phyloP scores from a whole-genome alignment of 2,113 vertebrate genomes.

The Xiphorhynchus elegans region DNA sequence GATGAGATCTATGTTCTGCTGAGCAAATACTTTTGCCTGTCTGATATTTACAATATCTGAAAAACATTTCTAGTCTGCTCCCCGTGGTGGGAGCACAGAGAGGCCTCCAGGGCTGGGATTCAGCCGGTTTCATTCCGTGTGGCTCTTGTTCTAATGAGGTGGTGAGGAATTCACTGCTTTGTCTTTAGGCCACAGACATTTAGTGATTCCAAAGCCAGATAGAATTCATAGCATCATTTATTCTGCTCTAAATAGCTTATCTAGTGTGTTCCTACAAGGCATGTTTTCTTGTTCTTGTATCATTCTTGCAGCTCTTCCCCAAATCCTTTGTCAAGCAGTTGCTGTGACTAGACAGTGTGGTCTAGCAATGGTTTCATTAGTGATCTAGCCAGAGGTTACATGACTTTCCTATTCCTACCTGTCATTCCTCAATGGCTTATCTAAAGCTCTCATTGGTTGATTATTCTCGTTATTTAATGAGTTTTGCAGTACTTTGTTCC shows the following conservation, averaged over 20 bases:
- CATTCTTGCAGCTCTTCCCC: neutral
- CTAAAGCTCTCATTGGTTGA: neutral
- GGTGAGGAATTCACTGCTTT: slow-evolving; percentile 8
- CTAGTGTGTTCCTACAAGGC: slow-evolving; percentile 25
- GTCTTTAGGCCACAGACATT: slow-evolving; percentile 36
- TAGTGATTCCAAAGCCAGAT: slow-evolving; percentile 40
- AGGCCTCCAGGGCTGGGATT: slow-evolving; percentile 22
- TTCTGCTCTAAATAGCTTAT: slow-evolving; percentile 55
- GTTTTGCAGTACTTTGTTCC: neutral
- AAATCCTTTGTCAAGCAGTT: neutral
- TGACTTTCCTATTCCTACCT: slow-evolving; percentile 8
- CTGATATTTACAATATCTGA: slow-evolving; percentile 57
- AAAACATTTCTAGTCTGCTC: slow-evolving; percentile 28
- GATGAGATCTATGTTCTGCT: slow-evolving; percentile 17
- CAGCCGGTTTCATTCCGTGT: neutral
- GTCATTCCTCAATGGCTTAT: neutral
- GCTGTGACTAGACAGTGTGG: neutral
- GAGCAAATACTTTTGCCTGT: slow-evolving; percentile 18
- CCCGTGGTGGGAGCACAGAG: neutral
- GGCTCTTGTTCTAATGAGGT: slow-evolving; percentile 54
- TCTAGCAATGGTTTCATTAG: slow-evolving; percentile 20
- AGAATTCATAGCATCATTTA: slow-evolving; percentile 34
- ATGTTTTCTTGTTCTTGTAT: slow-evolving; percentile 16
- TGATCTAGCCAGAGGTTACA: slow-evolving; percentile 15
- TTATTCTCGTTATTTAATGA: neutral